Conservation (phyloP, 2,888 invertebrate genomes). For the Parelbella ahira region DNA sequence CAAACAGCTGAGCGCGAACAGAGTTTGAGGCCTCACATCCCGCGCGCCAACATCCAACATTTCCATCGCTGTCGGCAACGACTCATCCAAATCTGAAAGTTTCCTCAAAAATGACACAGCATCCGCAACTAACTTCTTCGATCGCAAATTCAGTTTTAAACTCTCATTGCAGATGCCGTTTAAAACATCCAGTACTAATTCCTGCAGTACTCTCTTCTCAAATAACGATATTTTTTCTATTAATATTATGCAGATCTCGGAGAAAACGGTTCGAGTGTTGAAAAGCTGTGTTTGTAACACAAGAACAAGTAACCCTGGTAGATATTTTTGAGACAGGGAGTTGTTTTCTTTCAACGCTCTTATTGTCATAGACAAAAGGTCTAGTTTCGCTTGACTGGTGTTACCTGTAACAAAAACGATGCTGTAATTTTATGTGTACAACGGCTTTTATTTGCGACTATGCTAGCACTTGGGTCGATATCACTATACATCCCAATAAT, state of each 20-base stretch:
- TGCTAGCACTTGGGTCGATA: no score
- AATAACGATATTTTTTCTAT: slow-evolving; percentile 48
- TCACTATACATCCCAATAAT: no score
- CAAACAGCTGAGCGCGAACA: not conserved
- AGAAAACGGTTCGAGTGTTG: slow-evolving; percentile 35
- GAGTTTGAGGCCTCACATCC: not conserved
- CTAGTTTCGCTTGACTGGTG: slow-evolving; percentile 38
- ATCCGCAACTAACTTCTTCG: slow-evolving; percentile 36
- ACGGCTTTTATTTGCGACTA: no score
- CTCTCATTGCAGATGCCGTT: slow-evolving; percentile 21
- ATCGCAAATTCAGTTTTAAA: slow-evolving; percentile 27
- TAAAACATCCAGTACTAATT: slow-evolving; percentile 28
- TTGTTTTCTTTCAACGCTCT: slow-evolving; percentile 44
- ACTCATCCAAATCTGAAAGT: slow-evolving; percentile 4
- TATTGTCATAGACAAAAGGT: slow-evolving; percentile 42
- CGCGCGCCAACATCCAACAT: slow-evolving; percentile 29
- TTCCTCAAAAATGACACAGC: slow-evolving; percentile 20
- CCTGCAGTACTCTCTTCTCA: slow-evolving; percentile 26
- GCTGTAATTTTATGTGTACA: no score
- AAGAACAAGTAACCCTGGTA: slow-evolving; percentile 39
- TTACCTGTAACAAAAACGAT: slow-evolving; percentile 47
- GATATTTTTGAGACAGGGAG: slow-evolving; percentile 34
- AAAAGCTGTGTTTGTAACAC: slow-evolving; percentile 33
- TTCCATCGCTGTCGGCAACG: slow-evolving; percentile 35
- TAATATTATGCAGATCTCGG: slow-evolving; percentile 37